Evolutionary conservation across 2,797 vertebrate genomes (phyloP).

Genomic region (Semaprochilodus insignis): DNA sequence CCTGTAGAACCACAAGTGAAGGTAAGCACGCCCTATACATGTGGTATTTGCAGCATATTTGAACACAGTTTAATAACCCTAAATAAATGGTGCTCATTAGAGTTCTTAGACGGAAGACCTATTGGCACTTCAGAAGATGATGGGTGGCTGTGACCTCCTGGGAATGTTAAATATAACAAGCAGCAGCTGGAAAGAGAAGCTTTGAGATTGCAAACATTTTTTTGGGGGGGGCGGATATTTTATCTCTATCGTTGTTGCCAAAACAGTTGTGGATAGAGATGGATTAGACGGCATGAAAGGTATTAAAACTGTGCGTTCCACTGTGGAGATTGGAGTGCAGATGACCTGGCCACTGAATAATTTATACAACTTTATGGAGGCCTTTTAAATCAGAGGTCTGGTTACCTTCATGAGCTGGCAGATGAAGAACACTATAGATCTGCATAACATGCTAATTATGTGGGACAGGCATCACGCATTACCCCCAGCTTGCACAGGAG

Average conservation of each 20-base stretch:
- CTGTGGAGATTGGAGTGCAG: neutral
- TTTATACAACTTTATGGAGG: neutral
- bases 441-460: conserved; percentile 31
- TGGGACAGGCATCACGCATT: neutral
- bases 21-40: neutral
- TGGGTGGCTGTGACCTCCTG: neutral
- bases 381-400: neutral
- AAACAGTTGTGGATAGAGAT: conserved; percentile 7
- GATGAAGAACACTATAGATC: neutral
- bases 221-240: conserved; percentile 8
- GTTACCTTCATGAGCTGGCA: neutral
- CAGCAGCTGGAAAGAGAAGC: conserved; percentile 4
- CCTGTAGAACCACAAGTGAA: too few relatives aligned
- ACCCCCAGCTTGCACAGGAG: neutral
- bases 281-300: neutral
- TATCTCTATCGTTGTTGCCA: conserved; percentile 16
- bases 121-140: conserved; percentile 15
- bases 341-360: neutral
- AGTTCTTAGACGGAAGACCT: neutral
- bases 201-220: neutral
- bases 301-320: neutral
- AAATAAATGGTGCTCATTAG: neutral
- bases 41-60: neutral
- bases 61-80: neutral
- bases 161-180: neutral